Base-by-base conservation (phyloP, 2,888 invertebrate genomes). In the Teinopalpus imperialis region DNA sequence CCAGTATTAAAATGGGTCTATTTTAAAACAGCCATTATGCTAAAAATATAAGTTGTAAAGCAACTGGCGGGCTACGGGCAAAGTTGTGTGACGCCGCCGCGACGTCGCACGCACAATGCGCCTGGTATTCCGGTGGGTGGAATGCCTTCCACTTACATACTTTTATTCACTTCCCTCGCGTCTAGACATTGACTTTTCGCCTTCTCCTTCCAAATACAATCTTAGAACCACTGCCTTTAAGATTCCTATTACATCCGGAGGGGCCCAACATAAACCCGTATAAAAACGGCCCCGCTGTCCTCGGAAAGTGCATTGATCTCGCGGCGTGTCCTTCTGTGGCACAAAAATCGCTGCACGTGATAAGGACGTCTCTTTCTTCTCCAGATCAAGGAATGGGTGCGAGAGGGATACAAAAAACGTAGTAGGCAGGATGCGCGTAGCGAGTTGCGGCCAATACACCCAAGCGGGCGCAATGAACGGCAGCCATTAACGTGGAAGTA, bases 281-380 rank as follows among this genome's bases (percentile, higher is more conserved):
- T 82, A 85, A 86, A 82, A 86, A 77, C 78, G 72, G 77, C 81
- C 70, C 73, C 74, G 74, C 82, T 82, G 85, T 87, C 85, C 86
- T 87, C 79, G 66, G 74, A 79, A 85, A 87, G 88, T 87, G 87
- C 88, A 88, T 88, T 88, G 88, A 86, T 88, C 88, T 86, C 81
- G 59, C 62, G 66, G 66, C 66, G 78, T 83, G 83, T 88, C 87
- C 87, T 87, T 85, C 81, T 82, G 72, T 72, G 71, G 81, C 74
- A 80, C 81, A 81, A 85, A 85, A 85, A 83, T 85, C 78, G 79
- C 71, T 83, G 85, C 81, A 83, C 74, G 81, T 81, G 78, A 85
- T 80, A 66, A 65, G 51, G 58, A 62, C 64, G 59, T 85, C 86
- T 74, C 82, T 75, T 75, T 83, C 74, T 61, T 64, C 62, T 66